Evolutionary conservation across 2,113 vertebrate genomes (phyloP).

Genomic region (Machaerirhynchus nigripectus): DNA sequence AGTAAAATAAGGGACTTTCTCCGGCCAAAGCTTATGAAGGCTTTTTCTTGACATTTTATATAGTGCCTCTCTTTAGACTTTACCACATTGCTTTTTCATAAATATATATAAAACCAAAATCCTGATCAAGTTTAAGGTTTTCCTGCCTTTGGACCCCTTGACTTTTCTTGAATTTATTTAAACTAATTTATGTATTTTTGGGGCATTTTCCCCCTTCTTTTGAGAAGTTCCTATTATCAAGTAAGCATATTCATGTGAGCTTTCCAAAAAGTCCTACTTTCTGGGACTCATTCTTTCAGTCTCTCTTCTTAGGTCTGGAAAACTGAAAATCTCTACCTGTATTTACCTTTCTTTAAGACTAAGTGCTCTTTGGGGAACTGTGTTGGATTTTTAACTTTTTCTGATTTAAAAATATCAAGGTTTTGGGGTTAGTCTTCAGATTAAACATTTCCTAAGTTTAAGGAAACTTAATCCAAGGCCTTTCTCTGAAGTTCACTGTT

Average conservation of each 20-base stretch:
- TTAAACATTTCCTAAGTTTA: background rate
- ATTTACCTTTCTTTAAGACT: conserved; percentile 13
- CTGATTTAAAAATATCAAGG: background rate
- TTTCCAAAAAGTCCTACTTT: conserved; percentile 17
- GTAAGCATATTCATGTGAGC: conserved; percentile 23
- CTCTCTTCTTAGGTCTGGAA: conserved; percentile 26
- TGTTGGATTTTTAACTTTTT: background rate
- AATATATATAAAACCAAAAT: conserved; percentile 61
- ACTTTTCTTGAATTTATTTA: conserved; percentile 16
- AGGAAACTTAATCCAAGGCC: background rate
- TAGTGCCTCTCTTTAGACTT: conserved; percentile 1
- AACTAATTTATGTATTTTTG: conserved; percentile 27
- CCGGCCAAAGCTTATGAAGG: conserved; percentile 35
- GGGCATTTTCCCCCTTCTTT: background rate
- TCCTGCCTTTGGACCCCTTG: background rate
- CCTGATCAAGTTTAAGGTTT: background rate
- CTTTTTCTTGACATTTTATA: conserved; percentile 26
- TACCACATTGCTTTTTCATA: conserved; percentile 17
- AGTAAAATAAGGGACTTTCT: conserved; percentile 15
- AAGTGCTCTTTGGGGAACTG: background rate
- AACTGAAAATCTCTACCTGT: background rate
- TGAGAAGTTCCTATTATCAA: conserved; percentile 36
- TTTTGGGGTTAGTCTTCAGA: conserved; percentile 39
- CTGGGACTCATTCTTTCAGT: background rate
- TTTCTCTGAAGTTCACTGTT: background rate